These are phyloP conservation scores for Campopleginae sp. DNA, from an alignment of 2,888 invertebrate genomes.

Conservation along the genomic window DNA sequence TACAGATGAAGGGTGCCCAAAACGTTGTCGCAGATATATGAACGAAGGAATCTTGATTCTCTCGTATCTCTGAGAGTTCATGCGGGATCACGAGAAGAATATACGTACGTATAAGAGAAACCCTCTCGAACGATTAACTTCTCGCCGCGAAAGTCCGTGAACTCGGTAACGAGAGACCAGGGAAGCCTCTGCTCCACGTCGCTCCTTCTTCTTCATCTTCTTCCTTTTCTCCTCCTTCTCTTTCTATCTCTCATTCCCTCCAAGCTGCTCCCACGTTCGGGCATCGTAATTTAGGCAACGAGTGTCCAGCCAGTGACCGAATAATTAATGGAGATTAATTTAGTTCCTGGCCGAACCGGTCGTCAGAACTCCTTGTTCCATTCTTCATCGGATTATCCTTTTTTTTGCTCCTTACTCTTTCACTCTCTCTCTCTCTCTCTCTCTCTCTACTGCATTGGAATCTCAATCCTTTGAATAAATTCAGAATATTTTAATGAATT, in stretches of 20 bases:
- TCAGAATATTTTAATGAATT: background rate
- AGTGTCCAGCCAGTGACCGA: conserved; percentile 49
- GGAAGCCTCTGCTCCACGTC: conserved; percentile 1
- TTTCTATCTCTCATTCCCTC: background rate
- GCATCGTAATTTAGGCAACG: conserved; percentile 37
- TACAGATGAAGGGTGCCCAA: conserved; percentile 17
- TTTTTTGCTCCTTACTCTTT: background rate
- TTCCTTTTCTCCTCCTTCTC: conserved; percentile 2
- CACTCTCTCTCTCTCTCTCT: background rate
- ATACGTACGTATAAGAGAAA: background rate
- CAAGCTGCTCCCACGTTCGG: background rate
- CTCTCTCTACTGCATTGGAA: background rate
- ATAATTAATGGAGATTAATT: conserved; percentile 65
- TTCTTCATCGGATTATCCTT: background rate
- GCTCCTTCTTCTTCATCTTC: conserved; percentile 22
- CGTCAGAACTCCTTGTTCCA: conserved; percentile 1
- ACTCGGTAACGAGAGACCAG: conserved; percentile 49
- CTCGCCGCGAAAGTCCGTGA: conserved; percentile 55
- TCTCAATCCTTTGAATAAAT: too few species aligned
- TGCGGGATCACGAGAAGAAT: conserved; percentile 15
- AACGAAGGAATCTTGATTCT: conserved; percentile 32
- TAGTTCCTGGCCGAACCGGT: conserved; percentile 24
- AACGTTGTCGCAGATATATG: conserved; percentile 30
- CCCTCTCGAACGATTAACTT: conserved; percentile 62
- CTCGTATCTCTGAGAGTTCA: background rate